A percentile compares a stretch with the other conserved stretches of the same genome.
Conservation (phyloP, 2,797 vertebrate genomes). For the Psittacula derbiana region DNA sequence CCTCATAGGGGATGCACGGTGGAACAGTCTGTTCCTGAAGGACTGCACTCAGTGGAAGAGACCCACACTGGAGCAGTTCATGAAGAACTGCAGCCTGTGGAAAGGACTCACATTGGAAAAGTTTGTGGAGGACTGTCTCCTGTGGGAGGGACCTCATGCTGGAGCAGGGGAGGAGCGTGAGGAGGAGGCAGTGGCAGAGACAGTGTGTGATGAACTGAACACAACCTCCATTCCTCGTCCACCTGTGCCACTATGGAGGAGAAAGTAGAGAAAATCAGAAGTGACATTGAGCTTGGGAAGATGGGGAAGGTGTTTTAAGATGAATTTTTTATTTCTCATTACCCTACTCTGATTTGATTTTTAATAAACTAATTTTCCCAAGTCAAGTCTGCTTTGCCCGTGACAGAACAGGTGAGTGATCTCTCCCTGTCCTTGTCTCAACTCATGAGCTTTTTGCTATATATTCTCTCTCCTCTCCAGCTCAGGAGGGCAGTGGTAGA, state of each 20-base stretch:
- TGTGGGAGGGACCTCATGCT: neutral
- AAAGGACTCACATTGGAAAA: neutral
- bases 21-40: neutral
- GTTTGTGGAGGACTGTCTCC: neutral
- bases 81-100: neutral
- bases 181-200: neutral
- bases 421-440: neutral
- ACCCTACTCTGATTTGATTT: neutral
- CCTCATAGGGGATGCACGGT: neutral
- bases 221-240: neutral
- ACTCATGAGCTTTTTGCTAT: neutral
- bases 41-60: neutral
- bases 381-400: neutral
- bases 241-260: too few relatives aligned
- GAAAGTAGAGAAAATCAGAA: neutral
- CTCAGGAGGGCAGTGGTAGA: neutral
- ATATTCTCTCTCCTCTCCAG: neutral
- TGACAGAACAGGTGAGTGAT: rapidly evolving
- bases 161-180: neutral
- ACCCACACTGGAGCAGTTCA: rapidly evolving
- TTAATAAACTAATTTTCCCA: neutral
- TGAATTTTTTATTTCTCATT: neutral
- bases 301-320: neutral
- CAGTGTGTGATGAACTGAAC: neutral
- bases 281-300: neutral